Conservation (phyloP, 2,888 invertebrate genomes). For the Philonicus albiceps region DNA sequence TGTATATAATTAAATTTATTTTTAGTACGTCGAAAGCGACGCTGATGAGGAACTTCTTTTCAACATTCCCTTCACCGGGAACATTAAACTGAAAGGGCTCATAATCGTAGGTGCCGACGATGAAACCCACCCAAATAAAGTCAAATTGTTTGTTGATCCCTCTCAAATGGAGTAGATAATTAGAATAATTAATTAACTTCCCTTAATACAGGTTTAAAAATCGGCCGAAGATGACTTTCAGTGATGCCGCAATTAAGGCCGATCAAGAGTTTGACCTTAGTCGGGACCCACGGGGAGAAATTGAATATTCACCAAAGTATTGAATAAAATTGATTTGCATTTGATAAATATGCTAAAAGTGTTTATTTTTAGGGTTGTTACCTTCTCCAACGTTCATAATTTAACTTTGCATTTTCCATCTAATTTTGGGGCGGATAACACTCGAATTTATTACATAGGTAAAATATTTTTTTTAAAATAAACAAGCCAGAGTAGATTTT, state of each 20-base stretch:
- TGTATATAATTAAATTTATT: slow-evolving; percentile 50
- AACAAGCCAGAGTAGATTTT: no score
- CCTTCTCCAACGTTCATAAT: slow-evolving; percentile 89
- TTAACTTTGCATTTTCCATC: slow-evolving; percentile 88
- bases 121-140: slow-evolving; percentile 82
- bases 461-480: neutral
- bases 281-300: slow-evolving; percentile 76
- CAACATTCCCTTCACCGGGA: slow-evolving; percentile 96
- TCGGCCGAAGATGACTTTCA: slow-evolving; percentile 93
- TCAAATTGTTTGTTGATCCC: slow-evolving; percentile 78
- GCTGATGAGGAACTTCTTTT: slow-evolving; percentile 94
- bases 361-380: neutral
- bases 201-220: slow-evolving; percentile 83
- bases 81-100: slow-evolving; percentile 93
- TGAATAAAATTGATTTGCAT: neutral
- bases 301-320: slow-evolving; percentile 92
- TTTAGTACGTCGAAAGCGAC: slow-evolving; percentile 93
- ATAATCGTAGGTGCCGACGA: slow-evolving; percentile 90
- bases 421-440: slow-evolving; percentile 86
- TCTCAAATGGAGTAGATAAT: neutral
- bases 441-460: slow-evolving; percentile 90
- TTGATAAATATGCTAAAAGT: neutral
- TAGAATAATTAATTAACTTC: neutral
- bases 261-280: slow-evolving; percentile 92
- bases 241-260: slow-evolving; percentile 75